Conservation (phyloP, 2,888 invertebrate genomes). For the Mesoligia furuncula region DNA sequence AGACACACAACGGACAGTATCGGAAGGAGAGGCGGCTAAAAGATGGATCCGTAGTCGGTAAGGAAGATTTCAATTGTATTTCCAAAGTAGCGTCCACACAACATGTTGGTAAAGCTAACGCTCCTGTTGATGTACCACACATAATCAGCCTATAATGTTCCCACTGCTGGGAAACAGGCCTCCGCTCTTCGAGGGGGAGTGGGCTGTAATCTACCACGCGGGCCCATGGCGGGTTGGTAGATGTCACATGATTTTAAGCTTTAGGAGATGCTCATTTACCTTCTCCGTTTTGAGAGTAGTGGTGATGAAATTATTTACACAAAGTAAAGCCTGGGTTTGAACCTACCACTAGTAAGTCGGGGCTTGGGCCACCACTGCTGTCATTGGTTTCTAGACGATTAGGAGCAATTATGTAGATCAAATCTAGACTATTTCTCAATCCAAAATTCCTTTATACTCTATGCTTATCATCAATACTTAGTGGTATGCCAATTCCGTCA, state of each 20-base stretch:
- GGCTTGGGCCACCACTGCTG: background rate
- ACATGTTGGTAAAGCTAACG: background rate
- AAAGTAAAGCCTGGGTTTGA: background rate
- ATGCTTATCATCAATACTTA: background rate
- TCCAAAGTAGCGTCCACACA: background rate
- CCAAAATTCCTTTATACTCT: background rate
- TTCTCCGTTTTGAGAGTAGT: too few species aligned
- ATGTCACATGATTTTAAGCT: background rate
- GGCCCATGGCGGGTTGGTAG: background rate
- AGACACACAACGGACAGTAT: conserved; percentile 96
- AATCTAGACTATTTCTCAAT: background rate
- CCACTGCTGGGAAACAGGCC: background rate
- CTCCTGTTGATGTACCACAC: background rate
- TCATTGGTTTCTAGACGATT: background rate
- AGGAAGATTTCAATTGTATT: conserved; percentile 57
- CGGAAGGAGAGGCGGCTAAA: conserved; percentile 96
- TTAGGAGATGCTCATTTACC: background rate
- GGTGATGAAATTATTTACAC: too few species aligned
- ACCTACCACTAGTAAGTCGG: background rate
- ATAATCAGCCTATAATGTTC: background rate
- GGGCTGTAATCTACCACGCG: background rate
- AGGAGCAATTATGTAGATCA: background rate
- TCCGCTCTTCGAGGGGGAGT: background rate
- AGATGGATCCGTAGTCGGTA: conserved; percentile 96
- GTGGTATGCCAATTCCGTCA: background rate